A percentile compares a stretch with the other conserved stretches of the same genome.
These are phyloP conservation scores for Oplegnathus fasciatus DNA, from an alignment of 2,113 vertebrate genomes.

Conservation along the genomic window DNA sequence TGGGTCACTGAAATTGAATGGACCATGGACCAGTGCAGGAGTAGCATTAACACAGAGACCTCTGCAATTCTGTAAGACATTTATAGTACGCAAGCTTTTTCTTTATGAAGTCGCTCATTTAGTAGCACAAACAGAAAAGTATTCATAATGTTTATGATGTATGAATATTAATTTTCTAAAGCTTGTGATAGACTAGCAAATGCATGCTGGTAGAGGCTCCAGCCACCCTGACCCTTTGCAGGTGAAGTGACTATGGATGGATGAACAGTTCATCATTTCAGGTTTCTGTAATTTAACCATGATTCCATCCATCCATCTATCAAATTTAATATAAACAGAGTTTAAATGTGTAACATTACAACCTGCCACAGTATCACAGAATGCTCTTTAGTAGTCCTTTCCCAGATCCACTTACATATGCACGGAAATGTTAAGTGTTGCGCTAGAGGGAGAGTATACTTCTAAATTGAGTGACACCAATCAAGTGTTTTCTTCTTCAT, in stretches of 20 bases:
- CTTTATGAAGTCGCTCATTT: not conserved
- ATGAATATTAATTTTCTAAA: conserved; percentile 2
- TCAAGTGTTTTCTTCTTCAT: not conserved
- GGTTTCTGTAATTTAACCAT: not conserved
- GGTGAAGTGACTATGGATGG: not conserved
- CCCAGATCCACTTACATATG: not conserved
- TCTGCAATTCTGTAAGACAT: not conserved
- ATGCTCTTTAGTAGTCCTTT: not conserved
- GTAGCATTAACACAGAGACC: not conserved
- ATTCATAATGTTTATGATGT: not conserved
- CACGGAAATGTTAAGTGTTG: not conserved
- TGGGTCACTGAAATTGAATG: not conserved
- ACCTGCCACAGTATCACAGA: not conserved
- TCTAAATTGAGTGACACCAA: not conserved
- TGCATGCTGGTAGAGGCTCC: not conserved
- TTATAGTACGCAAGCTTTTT: not conserved
- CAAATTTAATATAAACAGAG: not conserved
- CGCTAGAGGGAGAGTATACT: not conserved
- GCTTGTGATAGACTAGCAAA: not conserved
- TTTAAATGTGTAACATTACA: not conserved
- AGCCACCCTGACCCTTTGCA: not conserved
- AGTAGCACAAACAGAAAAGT: not conserved
- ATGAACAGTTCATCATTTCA: no score
- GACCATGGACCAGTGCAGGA: not conserved
- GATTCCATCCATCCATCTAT: no score